Evolutionary conservation across 2,797 vertebrate species (phyloP).

Genomic region (Phrynocephalus guinanensis): DNA sequence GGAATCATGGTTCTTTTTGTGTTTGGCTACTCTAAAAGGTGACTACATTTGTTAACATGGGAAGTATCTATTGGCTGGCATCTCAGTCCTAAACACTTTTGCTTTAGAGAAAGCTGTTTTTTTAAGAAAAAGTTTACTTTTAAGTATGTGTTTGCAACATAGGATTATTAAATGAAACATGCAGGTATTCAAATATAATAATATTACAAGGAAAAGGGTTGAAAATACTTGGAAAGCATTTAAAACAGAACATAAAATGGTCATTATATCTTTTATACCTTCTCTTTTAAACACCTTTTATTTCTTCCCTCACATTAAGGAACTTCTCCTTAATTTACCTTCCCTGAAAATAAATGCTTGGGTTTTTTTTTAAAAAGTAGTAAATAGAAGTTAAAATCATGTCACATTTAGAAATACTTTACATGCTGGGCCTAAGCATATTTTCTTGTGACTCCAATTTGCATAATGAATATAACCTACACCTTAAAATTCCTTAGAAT

Average conservation of each 20-base stretch:
- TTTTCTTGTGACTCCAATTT: conserved; percentile 8
- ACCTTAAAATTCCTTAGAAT: conserved; percentile 19
- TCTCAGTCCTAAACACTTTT: background rate
- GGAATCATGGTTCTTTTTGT: background rate
- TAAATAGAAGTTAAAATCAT: background rate
- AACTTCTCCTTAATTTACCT: background rate
- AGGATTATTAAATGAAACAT: background rate
- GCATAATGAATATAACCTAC: conserved; percentile 10
- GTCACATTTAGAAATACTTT: background rate
- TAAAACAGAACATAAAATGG: conserved; percentile 14
- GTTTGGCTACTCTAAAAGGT: background rate
- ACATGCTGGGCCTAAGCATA: background rate
- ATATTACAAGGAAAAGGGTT: background rate
- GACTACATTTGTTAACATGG: background rate
- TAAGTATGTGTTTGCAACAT: background rate
- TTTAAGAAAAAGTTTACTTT: background rate
- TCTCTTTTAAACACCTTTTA: conserved; percentile 33
- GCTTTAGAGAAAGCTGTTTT: background rate
- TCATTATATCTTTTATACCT: background rate
- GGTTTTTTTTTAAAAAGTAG: background rate
- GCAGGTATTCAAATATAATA: conserved; percentile 12
- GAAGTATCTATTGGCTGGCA: background rate
- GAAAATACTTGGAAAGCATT: conserved; percentile 6
- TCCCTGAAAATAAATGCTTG: background rate
- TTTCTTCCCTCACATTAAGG: background rate